Base-by-base conservation (phyloP, 2,888 invertebrate species). In the Axea sp. region DNA sequence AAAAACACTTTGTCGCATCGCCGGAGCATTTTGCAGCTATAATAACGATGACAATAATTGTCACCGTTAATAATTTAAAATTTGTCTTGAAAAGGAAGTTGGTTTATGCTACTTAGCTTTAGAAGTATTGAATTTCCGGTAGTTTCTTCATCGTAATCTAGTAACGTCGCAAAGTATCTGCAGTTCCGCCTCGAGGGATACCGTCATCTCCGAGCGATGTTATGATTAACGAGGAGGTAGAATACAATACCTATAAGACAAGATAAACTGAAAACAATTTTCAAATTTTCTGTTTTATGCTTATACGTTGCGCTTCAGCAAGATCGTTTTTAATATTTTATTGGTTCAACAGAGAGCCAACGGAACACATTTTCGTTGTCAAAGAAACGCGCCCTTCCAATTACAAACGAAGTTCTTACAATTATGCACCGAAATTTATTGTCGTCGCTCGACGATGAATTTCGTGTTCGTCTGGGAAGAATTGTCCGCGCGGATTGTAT, bases 221-320 rank as follows among this genome's bases (percentile, higher is more conserved):
- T 73, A 53, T 73, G 72, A 73, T 73, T 73, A 73, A 73, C 59
- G 65, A 73, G 53, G 53, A 73, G 51, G 45, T 73, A 60, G 72
- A 73, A 60, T 60, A 72, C 65, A 72, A 72, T 73, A 65, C 28
- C 64, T 72, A 65, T 59, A 60, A 45, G 60, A 47, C 57, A 53
- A 65, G 49, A 41, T 55, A 65, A 73, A 60, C 31, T 53, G 24
- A 43, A 59, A 65, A 72, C 64, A 72, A 72, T 72, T 72, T 72
- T 59, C 41, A 51, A 64, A 72, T 64, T 72, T 72, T 24, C 15
- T 17, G 39, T 37, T 60, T 47, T 28, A 47, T 28, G 37, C 37
- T 47, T 35, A 35, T 47, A 35, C 26, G 26, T 7, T 39, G 6
- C 8, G 9, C 22, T 39, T 39, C n/a, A 39, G 22, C 4, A 37